Conservation (phyloP, 1,140 invertebrate genomes). For the Eriocheir sinensis region DNA sequence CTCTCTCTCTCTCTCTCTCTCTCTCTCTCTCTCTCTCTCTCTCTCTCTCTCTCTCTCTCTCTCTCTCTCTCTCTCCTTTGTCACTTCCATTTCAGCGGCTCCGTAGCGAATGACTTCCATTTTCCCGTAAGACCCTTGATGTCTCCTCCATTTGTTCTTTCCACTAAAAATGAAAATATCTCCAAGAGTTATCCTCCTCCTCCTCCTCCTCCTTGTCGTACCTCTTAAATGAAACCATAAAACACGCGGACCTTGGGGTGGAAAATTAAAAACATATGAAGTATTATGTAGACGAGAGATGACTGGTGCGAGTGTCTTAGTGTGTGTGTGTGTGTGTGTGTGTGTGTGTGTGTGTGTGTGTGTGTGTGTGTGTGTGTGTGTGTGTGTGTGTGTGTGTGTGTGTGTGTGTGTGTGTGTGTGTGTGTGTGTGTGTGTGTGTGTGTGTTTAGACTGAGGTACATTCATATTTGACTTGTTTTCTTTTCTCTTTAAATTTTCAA, state of each 20-base stretch:
- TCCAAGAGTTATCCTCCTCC: not conserved
- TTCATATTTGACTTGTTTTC: too few species aligned
- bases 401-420: constrained; percentile 4
- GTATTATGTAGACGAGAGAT: not conserved
- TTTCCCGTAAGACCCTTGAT: constrained; percentile 23
- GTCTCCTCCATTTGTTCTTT: constrained; percentile 12
- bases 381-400: constrained; percentile 9
- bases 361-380: constrained; percentile 22
- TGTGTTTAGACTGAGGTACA: too few species aligned
- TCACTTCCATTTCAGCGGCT: constrained; percentile 11
- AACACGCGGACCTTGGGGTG: not conserved
- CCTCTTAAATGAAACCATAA: constrained; percentile 26
- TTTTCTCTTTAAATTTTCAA: too few species aligned
- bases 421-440: not conserved
- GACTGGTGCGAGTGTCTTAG: not conserved
- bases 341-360: constrained; percentile 22
- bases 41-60: not conserved
- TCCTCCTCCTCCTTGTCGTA: too few species aligned
- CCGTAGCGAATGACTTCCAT: constrained; percentile 7
- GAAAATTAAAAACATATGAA: not conserved
- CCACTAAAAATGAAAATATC: constrained; percentile 18
- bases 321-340: not conserved
- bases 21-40: not conserved
- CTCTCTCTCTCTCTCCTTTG: not conserved
- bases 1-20: not conserved